Evolutionary conservation across 2,113 vertebrate species (phyloP), one percentile per base, ranked within the genome.

Genomic region (Hyla sarda): DNA sequence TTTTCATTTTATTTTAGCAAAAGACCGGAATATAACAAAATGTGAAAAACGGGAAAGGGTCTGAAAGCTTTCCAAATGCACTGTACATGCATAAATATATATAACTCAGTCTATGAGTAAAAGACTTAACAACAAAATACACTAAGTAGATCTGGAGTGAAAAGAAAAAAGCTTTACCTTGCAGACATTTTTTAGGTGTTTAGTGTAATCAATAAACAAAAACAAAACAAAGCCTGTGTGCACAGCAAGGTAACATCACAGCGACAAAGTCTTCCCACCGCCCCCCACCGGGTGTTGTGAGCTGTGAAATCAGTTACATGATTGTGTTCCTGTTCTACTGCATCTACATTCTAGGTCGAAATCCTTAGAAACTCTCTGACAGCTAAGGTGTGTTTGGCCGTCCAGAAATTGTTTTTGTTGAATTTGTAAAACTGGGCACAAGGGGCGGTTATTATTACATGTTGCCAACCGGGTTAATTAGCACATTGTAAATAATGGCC

Each of bases 401-500:
- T 71, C n/a, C 48, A 79, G 74, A 71, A 41, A 87, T 87, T 87
- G 77, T 82, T 87, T n/a, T 58, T 37, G 37, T 48, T 37, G 67
- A 72, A 30, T 82, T 73, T 50, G 41, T 73, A 74, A 74, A 52
- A 54, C 37, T 17, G 34, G 56, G 75, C 73, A 65, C 60, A 13
- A 30, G 77, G 69, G 75, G 84, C 48, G 60, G n/a, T 82, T 81
- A 82, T 74, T 82, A 82, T 62, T 82, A 82, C 17, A 87, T 45
- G 54, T 30, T 82, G 19, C 85, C 85, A 82, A 87, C 85, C 71
- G 85, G 52, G 85, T 65, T 77, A 87, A 87, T 73, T 78, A 60
- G 19, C 47, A 73, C 78, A 48, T 82, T n/a, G 60, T 30, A 81
- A 87, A 62, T 62, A 60, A 87, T 56, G 72, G 67, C 21, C 77